Evolutionary conservation across 2,888 invertebrate species (phyloP).

Genomic region (Lapara coniferarum): DNA sequence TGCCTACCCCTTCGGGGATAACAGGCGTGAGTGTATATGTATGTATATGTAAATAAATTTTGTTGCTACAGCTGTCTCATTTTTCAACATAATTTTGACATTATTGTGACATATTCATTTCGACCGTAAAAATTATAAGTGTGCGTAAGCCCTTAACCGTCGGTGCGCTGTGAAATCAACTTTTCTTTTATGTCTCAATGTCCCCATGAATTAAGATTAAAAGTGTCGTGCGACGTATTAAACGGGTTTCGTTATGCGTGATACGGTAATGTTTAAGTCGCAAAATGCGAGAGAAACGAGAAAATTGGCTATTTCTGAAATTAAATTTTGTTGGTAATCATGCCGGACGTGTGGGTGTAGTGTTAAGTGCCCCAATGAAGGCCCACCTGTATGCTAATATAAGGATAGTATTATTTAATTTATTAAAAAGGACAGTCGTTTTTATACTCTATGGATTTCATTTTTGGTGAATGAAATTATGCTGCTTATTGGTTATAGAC

Average conservation of each 20-base stretch:
- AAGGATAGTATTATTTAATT: not conserved
- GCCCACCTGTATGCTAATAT: not conserved
- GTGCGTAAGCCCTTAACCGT: slow-evolving; percentile 24
- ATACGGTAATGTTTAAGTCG: slow-evolving; percentile 34
- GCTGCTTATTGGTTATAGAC: too few species aligned
- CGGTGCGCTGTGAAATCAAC: slow-evolving; percentile 37
- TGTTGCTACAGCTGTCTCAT: not conserved
- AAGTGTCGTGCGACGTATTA: slow-evolving; percentile 27
- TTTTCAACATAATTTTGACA: not conserved
- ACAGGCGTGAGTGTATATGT: too few species aligned
- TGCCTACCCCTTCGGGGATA: too few species aligned
- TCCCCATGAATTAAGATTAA: slow-evolving; percentile 47
- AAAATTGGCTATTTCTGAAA: slow-evolving; percentile 29
- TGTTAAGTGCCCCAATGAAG: not conserved
- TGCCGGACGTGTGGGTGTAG: slow-evolving; percentile 6
- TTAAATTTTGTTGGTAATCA: slow-evolving; percentile 17
- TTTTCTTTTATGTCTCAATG: slow-evolving; percentile 61
- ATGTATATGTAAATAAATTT: too few species aligned
- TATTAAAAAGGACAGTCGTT: not conserved
- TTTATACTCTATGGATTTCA: too few species aligned
- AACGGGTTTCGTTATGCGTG: slow-evolving; percentile 35
- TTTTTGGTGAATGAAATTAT: too few species aligned
- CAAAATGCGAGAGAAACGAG: slow-evolving; percentile 35
- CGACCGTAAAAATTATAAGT: not conserved
- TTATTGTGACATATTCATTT: not conserved